Conservation (phyloP, 2,113 vertebrate species). For the Brevimyrus niger region DNA sequence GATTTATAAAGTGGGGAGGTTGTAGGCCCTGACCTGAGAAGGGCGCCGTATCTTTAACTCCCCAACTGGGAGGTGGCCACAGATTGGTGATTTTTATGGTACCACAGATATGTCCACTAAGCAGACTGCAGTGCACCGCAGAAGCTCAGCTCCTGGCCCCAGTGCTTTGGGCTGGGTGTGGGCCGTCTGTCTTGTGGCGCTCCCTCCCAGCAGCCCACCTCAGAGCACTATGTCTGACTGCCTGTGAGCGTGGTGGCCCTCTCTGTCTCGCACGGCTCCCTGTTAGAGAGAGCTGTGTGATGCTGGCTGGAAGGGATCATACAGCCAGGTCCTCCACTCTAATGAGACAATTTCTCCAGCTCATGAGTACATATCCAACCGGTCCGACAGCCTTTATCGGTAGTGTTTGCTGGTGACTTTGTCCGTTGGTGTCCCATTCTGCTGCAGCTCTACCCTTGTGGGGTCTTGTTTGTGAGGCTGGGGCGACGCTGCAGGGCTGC, state of each 20-base stretch:
- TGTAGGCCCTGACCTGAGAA: neutral
- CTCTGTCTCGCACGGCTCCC: neutral
- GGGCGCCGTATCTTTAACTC: neutral
- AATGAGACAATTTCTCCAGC: neutral
- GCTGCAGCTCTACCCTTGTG: neutral
- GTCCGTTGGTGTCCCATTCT: neutral
- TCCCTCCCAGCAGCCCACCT: neutral
- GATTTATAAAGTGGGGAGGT: neutral
- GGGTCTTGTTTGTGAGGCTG: neutral
- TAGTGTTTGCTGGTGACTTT: neutral
- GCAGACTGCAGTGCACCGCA: neutral
- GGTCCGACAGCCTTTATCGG: neutral
- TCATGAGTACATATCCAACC: neutral
- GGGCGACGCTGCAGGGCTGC: neutral
- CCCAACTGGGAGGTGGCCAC: neutral
- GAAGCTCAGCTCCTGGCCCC: neutral
- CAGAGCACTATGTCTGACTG: neutral
- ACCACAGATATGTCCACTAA: neutral
- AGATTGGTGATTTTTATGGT: neutral
- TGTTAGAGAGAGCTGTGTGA: neutral
- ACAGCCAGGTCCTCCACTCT: neutral
- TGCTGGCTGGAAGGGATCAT: neutral
- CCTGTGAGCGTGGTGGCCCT: neutral
- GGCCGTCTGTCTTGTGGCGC: neutral
- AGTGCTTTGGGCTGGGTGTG: neutral